Conservation (phyloP, 2,113 vertebrate genomes). For the Microcebus tavaratra region DNA sequence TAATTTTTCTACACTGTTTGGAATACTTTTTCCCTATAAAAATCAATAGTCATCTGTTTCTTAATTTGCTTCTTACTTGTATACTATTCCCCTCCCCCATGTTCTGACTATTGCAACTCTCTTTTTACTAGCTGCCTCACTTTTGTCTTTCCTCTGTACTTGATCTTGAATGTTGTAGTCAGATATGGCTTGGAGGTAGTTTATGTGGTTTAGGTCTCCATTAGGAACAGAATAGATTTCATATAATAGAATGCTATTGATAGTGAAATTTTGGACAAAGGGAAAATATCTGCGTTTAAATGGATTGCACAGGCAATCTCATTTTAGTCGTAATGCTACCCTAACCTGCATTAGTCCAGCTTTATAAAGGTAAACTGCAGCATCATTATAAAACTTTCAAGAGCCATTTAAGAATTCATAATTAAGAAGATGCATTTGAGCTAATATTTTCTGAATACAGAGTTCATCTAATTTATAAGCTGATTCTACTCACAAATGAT, state of each 20-base stretch:
- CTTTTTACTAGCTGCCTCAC: neutral
- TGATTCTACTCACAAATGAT: slow-evolving; percentile 28
- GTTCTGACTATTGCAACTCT: slow-evolving; percentile 3
- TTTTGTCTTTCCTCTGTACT: neutral
- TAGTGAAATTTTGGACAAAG: slow-evolving; percentile 10
- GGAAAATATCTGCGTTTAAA: neutral
- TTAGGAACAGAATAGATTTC: slow-evolving; percentile 25
- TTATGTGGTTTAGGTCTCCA: slow-evolving; percentile 21
- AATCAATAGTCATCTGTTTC: slow-evolving; percentile 3
- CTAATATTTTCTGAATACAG: slow-evolving; percentile 45
- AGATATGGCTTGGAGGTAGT: neutral
- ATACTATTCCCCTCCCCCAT: neutral
- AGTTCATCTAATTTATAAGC: slow-evolving; percentile 38
- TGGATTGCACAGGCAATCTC: neutral
- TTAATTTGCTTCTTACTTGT: slow-evolving; percentile 31
- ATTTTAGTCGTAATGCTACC: slow-evolving; percentile 12
- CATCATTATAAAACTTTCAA: slow-evolving; percentile 6
- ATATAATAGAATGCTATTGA: neutral
- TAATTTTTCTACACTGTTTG: slow-evolving; percentile 33
- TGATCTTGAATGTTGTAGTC: neutral
- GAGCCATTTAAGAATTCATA: slow-evolving; percentile 33
- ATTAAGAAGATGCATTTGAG: slow-evolving; percentile 1
- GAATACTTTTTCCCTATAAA: slow-evolving; percentile 24
- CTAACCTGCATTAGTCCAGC: neutral
- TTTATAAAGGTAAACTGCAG: slow-evolving; percentile 32